A percentile compares a stretch with the other conserved stretches of the same genome.
Evolutionary conservation across 2,113 vertebrate species (phyloP).

Genomic region (Megalops atlanticus): DNA sequence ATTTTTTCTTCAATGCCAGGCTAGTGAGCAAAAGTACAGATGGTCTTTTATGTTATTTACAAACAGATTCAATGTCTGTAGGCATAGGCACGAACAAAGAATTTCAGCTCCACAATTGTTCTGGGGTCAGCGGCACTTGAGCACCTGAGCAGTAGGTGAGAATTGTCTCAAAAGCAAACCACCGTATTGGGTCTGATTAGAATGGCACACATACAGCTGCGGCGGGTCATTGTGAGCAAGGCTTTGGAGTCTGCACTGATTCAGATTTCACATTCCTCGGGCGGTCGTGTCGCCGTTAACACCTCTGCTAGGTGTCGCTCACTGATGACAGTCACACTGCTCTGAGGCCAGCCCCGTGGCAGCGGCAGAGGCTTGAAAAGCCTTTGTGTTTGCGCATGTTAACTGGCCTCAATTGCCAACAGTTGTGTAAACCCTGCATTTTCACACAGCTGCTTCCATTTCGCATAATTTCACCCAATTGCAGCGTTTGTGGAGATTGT

Average conservation of each 20-base stretch:
- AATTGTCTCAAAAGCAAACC: no score
- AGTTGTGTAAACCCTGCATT: not conserved
- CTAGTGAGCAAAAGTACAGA: not conserved
- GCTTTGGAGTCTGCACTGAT: slow-evolving; percentile 34
- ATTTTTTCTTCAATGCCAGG: no score
- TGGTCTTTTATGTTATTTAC: not conserved
- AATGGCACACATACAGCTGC: not conserved
- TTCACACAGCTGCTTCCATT: not conserved
- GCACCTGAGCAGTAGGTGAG: not conserved
- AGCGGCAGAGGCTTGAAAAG: not conserved
- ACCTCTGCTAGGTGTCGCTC: slow-evolving; percentile 24
- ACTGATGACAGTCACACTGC: slow-evolving; percentile 11
- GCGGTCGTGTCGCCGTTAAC: slow-evolving; percentile 51
- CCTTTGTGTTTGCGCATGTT: not conserved
- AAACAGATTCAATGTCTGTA: not conserved
- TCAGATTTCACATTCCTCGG: slow-evolving; percentile 52
- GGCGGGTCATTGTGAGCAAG: not conserved
- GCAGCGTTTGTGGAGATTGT: not conserved
- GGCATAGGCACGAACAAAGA: not conserved
- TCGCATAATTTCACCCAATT: not conserved
- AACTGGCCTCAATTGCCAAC: not conserved
- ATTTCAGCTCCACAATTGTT: not conserved
- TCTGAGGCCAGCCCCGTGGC: not conserved
- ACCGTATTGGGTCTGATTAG: not conserved
- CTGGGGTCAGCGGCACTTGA: not conserved